Evolutionary conservation across 2,888 invertebrate genomes (phyloP).

Genomic region (Caenorhabditis becei): DNA sequence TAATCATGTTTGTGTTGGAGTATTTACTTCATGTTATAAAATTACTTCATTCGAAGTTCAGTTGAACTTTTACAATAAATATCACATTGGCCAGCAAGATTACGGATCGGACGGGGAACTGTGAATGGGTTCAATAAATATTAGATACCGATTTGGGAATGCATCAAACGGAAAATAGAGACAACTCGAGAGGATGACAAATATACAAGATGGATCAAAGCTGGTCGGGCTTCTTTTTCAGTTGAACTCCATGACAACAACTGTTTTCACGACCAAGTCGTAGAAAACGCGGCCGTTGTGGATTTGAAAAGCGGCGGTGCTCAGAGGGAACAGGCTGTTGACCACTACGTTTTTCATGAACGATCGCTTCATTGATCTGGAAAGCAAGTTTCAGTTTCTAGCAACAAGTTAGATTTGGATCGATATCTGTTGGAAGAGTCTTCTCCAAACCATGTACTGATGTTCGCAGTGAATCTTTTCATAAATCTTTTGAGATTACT

Average conservation of each 20-base stretch:
- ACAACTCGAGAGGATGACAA: background rate
- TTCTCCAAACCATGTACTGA: no score
- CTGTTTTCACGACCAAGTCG: conserved; percentile 75
- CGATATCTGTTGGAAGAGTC: no score
- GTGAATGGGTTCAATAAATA: background rate
- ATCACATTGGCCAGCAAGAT: no score
- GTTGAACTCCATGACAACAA: conserved; percentile 69
- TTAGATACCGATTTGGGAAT: background rate
- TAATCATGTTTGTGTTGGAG: background rate
- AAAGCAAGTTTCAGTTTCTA: conserved; percentile 1
- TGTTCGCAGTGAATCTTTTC: no score
- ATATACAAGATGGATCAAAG: background rate
- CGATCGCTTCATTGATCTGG: conserved; percentile 76
- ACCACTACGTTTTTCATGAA: conserved; percentile 79
- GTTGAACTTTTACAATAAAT: no score
- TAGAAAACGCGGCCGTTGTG: conserved; percentile 77
- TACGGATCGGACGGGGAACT: no score
- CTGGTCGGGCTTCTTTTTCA: background rate
- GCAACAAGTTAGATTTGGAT: no score
- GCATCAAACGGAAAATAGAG: background rate
- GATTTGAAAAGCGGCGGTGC: conserved; percentile 76
- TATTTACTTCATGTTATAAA: no score
- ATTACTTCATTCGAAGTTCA: no score
- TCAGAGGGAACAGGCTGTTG: conserved; percentile 78
- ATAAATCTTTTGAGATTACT: no score